These are phyloP conservation scores for Emydoidea blandingii DNA, from an alignment of 2,797 vertebrate species.

Conservation along the genomic window DNA sequence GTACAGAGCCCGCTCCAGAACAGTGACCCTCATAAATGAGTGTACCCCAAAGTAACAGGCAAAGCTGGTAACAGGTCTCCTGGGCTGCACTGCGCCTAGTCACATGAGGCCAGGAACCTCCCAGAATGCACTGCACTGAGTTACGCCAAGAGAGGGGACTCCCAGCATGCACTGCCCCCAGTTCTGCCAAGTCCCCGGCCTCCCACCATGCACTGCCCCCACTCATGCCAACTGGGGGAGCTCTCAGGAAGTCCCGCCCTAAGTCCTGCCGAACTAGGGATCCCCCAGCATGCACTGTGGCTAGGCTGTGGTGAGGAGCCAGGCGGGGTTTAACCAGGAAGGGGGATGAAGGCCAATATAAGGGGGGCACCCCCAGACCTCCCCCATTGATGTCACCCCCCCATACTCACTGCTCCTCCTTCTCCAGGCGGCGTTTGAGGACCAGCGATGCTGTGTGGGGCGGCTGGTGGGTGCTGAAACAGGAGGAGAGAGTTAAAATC, in stretches of 20 bases:
- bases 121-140: background rate
- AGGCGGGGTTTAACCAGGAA: background rate
- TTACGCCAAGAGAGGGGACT: background rate
- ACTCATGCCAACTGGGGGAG: background rate
- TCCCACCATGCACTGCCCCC: background rate
- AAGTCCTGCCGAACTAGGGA: background rate
- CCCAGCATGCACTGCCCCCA: background rate
- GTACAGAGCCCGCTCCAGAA: too few relatives aligned
- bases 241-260: background rate
- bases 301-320: background rate
- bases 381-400: background rate
- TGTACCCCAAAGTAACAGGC: too few relatives aligned
- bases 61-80: too few relatives aligned
- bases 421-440: constrained; percentile 23
- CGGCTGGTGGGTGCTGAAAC: background rate
- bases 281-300: background rate
- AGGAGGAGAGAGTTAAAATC: background rate
- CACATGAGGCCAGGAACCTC: too few relatives aligned
- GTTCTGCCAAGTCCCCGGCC: too few relatives aligned
- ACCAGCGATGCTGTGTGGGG: background rate
- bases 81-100: background rate
- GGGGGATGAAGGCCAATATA: background rate
- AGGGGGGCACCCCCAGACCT: background rate
- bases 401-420: constrained; percentile 12
- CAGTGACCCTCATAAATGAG: too few relatives aligned